Evolutionary conservation across 2,113 vertebrate genomes (phyloP).

Genomic region (Amia ocellicauda): DNA sequence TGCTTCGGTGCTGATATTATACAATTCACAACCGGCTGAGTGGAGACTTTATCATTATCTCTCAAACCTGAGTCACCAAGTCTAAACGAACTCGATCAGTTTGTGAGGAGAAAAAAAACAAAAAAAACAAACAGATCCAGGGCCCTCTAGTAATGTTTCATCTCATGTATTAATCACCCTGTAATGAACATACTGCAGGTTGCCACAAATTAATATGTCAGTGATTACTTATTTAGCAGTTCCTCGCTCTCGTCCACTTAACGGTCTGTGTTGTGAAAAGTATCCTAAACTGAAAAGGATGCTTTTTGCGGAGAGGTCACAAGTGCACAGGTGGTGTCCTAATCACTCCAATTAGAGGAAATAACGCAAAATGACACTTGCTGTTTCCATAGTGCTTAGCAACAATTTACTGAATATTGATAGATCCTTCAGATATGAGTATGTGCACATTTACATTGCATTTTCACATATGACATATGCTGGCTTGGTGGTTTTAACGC

Average conservation of each 20-base stretch:
- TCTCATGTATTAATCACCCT: neutral
- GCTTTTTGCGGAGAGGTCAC: conserved; percentile 31
- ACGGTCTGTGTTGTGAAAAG: neutral
- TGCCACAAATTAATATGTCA: neutral
- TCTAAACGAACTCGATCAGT: neutral
- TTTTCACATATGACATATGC: no score
- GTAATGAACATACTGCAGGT: conserved; percentile 7
- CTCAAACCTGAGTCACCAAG: neutral
- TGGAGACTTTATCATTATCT: no score
- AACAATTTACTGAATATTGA: conserved; percentile 55
- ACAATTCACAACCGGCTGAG: no score
- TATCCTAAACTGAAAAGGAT: conserved; percentile 32
- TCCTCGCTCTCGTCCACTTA: conserved; percentile 3
- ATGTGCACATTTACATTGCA: neutral
- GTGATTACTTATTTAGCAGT: conserved; percentile 9
- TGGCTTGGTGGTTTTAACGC: no score
- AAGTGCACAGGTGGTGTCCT: conserved; percentile 30
- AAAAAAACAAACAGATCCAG: no score
- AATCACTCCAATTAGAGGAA: conserved; percentile 41
- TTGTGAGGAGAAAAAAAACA: neutral
- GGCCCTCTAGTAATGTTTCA: neutral
- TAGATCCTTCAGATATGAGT: conserved; percentile 28
- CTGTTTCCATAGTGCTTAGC: conserved; percentile 37
- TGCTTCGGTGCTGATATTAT: no score
- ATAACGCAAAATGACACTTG: conserved; percentile 40